phyloP scores from a whole-genome alignment of 2,113 vertebrate genomes.

The Physeter macrocephalus region DNA sequence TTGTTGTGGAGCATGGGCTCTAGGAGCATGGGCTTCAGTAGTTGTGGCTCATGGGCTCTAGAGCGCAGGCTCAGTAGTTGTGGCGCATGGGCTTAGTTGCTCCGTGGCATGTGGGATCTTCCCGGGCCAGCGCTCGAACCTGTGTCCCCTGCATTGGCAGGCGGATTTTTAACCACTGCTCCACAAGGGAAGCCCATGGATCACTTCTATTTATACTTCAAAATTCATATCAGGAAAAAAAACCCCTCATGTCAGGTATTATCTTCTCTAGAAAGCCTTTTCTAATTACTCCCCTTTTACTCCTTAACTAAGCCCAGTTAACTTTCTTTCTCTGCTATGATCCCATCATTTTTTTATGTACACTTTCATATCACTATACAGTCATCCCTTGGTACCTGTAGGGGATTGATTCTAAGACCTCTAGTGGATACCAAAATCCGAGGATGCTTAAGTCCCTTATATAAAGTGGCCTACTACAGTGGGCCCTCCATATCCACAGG shows the following conservation, averaged over 20 bases:
- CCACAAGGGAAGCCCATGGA: too few relatives aligned
- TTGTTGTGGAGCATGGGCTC: too few relatives aligned
- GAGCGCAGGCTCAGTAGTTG: too few relatives aligned
- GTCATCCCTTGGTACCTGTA: too few relatives aligned
- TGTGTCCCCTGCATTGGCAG: too few relatives aligned
- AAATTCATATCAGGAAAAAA: background rate
- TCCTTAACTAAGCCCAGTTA: background rate
- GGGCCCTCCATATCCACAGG: background rate
- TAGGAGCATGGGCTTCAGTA: too few relatives aligned
- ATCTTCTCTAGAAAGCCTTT: background rate
- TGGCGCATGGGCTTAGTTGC: too few relatives aligned
- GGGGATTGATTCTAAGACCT: background rate
- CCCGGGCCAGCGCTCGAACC: too few relatives aligned
- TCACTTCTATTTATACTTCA: background rate
- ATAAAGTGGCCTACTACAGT: background rate
- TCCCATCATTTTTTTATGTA: background rate
- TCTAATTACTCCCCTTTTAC: background rate
- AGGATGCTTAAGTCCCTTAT: background rate
- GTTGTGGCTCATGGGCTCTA: too few relatives aligned
- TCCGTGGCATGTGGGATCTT: too few relatives aligned
- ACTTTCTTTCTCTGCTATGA: background rate
- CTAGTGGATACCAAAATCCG: fast-evolving
- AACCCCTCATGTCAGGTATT: background rate
- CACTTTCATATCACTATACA: background rate
- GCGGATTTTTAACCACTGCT: too few relatives aligned